phyloP scores from a whole-genome alignment of 2,113 vertebrate species.

The Morone chrysops region DNA sequence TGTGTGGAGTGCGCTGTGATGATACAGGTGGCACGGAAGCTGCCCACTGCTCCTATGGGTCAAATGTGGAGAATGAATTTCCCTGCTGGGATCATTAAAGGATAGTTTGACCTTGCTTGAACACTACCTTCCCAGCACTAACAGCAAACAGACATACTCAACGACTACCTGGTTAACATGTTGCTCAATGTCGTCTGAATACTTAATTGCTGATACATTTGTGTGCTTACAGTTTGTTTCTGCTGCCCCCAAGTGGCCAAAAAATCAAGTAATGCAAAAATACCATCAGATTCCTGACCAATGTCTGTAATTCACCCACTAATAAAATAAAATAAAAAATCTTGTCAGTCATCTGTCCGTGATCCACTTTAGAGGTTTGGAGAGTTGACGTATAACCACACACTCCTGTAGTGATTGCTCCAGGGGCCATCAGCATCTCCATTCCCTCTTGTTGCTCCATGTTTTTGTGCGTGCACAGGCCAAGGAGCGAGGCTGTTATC shows the following conservation, averaged over 20 bases:
- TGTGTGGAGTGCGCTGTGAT: too few species aligned
- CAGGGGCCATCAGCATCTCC: slow-evolving; percentile 28
- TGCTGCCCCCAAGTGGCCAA: neutral
- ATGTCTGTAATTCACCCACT: neutral
- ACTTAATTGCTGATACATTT: neutral
- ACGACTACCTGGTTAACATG: neutral
- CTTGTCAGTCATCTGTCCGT: slow-evolving; percentile 29
- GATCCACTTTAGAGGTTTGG: neutral
- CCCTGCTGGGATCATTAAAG: too few species aligned
- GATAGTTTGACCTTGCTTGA: too few species aligned
- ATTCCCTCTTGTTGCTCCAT: slow-evolving; percentile 26
- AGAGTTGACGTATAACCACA: slow-evolving; percentile 25
- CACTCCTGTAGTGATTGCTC: slow-evolving; percentile 12
- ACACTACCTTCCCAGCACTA: neutral
- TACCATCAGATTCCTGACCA: neutral
- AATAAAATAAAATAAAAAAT: neutral
- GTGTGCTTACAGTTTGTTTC: neutral
- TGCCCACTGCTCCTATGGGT: too few species aligned
- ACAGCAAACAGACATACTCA: neutral
- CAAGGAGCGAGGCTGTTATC: slow-evolving; percentile 63
- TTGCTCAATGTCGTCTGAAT: neutral
- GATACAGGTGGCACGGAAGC: too few species aligned
- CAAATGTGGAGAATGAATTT: too few species aligned
- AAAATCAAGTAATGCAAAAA: neutral
- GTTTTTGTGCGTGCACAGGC: slow-evolving; percentile 34